phyloP scores from a whole-genome alignment of 2,113 vertebrate species.

The Sebastes schlegelii region DNA sequence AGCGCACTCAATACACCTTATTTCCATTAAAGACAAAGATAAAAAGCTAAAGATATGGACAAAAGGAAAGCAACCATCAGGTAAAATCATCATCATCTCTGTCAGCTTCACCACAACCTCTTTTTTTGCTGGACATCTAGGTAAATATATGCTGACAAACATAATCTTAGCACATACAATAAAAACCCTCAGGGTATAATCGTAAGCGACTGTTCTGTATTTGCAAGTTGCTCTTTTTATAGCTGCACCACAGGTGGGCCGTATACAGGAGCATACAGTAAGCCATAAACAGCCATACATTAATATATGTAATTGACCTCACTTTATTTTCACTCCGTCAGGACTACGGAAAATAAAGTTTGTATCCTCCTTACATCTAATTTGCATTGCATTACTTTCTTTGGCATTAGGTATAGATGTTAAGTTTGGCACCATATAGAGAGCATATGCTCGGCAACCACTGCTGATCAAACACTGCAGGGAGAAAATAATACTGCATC shows the following conservation, averaged over 20 bases:
- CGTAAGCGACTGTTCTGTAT: not conserved
- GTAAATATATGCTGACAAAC: not conserved
- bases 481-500: not conserved
- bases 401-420: not conserved
- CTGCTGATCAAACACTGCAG: not conserved
- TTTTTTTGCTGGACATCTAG: not conserved
- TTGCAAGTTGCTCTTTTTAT: not conserved
- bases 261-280: not conserved
- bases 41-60: not conserved
- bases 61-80: not conserved
- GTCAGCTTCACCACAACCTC: not conserved
- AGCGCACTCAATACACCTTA: not conserved
- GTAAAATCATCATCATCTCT: not conserved
- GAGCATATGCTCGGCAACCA: not conserved
- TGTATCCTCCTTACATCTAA: not conserved
- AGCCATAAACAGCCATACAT: not conserved
- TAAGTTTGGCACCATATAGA: not conserved
- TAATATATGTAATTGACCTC: not conserved
- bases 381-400: not conserved
- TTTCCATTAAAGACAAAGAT: not conserved
- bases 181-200: not conserved
- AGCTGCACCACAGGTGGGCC: slow-evolving; percentile 10
- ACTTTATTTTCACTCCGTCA: not conserved
- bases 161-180: not conserved
- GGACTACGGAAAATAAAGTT: not conserved